Evolutionary conservation across 1,140 invertebrate species (phyloP).

Genomic region (Geopemphigus sp.): DNA sequence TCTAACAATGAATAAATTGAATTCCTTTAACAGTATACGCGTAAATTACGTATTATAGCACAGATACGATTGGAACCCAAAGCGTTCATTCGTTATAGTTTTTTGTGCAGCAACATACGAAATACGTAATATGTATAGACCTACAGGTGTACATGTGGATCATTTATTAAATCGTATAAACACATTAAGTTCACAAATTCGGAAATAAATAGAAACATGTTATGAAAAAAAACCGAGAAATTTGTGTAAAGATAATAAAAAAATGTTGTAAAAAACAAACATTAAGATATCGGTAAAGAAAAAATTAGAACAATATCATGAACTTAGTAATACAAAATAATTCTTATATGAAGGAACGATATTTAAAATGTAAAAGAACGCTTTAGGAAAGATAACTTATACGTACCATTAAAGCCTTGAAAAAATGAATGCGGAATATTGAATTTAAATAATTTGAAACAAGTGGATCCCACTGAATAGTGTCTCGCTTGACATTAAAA

Average conservation of each 20-base stretch:
- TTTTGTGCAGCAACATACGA: background rate
- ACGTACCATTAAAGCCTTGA: conserved; percentile 1
- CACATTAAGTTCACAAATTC: background rate
- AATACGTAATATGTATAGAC: no score
- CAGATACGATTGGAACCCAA: no score
- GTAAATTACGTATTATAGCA: background rate
- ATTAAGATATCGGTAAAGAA: no score
- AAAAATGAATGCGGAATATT: background rate
- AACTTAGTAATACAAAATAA: no score
- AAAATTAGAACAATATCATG: no score
- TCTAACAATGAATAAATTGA: conserved; percentile 24
- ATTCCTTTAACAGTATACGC: background rate
- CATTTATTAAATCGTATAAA: no score
- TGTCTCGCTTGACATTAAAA: background rate
- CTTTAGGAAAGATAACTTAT: background rate
- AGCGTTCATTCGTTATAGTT: no score
- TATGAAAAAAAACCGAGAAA: no score
- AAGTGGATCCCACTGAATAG: background rate
- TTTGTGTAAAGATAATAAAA: no score
- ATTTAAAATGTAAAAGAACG: background rate
- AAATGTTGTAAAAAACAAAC: no score
- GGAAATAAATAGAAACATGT: no score
- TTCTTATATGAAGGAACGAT: background rate
- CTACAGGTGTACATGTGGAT: no score
- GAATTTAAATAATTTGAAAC: conserved; percentile 27